Evolutionary conservation across 2,797 vertebrate species (phyloP).

Genomic region (Champsocephalus gunnari): DNA sequence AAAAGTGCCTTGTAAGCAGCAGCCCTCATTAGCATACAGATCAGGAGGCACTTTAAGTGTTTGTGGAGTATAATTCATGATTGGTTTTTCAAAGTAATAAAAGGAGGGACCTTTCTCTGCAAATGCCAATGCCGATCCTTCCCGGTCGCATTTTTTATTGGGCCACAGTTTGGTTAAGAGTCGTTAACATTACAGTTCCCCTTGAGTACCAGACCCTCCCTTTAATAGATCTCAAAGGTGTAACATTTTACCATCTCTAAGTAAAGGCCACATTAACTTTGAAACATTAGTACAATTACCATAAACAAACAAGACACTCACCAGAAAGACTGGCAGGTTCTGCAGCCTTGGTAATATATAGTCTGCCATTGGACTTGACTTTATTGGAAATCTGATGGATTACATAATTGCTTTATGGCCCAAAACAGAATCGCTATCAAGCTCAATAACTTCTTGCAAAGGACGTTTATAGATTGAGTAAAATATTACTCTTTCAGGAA

Average conservation of each 20-base stretch:
- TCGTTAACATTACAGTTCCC: conserved; percentile 43
- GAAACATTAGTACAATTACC: conserved; percentile 55
- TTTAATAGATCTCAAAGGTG: conserved; percentile 59
- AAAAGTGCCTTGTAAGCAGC: conserved; percentile 65
- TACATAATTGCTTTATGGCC: conserved; percentile 42
- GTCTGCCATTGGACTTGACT: conserved; percentile 44
- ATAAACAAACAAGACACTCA: conserved; percentile 56
- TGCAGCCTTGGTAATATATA: conserved; percentile 27
- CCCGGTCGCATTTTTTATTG: conserved; percentile 31
- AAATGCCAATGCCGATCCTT: conserved; percentile 34
- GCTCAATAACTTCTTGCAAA: conserved; percentile 5
- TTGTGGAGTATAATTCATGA: conserved; percentile 55
- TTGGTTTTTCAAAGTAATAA: conserved; percentile 50
- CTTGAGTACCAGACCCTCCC: conserved; percentile 25
- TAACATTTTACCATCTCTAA: conserved; percentile 36
- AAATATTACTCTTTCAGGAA: conserved; percentile 16
- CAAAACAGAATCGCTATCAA: conserved; percentile 32
- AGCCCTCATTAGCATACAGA: conserved; percentile 67
- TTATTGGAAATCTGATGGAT: conserved; percentile 65
- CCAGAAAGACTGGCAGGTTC: conserved; percentile 30
- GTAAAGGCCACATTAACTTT: conserved; percentile 43
- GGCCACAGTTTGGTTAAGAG: conserved; percentile 49
- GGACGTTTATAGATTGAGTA: conserved; percentile 16
- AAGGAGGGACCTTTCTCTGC: conserved; percentile 38
- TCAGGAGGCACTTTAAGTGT: conserved; percentile 62